These are phyloP conservation scores for Anguilla obscura DNA, from an alignment of 2,797 vertebrate species.

Conservation along the genomic window DNA sequence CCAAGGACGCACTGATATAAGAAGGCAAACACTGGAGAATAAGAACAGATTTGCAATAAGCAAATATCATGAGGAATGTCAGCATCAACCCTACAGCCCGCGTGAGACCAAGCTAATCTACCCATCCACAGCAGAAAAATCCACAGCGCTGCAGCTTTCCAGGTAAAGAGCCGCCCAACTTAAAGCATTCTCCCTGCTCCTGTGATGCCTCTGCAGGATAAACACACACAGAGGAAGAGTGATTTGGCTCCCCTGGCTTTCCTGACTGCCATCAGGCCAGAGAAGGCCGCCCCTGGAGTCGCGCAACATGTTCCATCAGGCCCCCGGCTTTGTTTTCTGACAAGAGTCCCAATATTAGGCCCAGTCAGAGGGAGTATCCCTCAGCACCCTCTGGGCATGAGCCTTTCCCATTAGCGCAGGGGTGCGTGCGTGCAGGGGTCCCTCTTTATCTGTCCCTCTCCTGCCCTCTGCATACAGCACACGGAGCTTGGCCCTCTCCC, in stretches of 20 bases:
- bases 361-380: constrained; percentile 55
- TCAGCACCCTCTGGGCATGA: constrained; percentile 62
- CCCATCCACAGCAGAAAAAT: constrained; percentile 9
- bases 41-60: background rate
- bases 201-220: constrained; percentile 43
- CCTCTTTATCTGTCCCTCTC: constrained; percentile 69
- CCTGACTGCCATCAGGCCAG: constrained; percentile 68
- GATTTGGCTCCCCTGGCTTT: constrained; percentile 41
- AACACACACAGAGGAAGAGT: constrained; percentile 45
- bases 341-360: constrained; percentile 63
- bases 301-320: constrained; percentile 67
- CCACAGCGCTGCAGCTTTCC: constrained; percentile 6
- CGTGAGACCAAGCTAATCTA: constrained; percentile 32
- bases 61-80: constrained; percentile 23
- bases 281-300: constrained; percentile 51
- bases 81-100: background rate
- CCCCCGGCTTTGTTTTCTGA: constrained; percentile 59
- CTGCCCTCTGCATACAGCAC: constrained; percentile 55
- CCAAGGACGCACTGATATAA: background rate
- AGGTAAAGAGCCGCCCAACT: constrained; percentile 58
- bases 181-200: constrained; percentile 30
- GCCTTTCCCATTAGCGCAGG: constrained; percentile 59
- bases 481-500: background rate
- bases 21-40: constrained; percentile 16
- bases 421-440: constrained; percentile 50